Conservation (phyloP, 2,797 vertebrate genomes). For the Sebastes cheni region DNA sequence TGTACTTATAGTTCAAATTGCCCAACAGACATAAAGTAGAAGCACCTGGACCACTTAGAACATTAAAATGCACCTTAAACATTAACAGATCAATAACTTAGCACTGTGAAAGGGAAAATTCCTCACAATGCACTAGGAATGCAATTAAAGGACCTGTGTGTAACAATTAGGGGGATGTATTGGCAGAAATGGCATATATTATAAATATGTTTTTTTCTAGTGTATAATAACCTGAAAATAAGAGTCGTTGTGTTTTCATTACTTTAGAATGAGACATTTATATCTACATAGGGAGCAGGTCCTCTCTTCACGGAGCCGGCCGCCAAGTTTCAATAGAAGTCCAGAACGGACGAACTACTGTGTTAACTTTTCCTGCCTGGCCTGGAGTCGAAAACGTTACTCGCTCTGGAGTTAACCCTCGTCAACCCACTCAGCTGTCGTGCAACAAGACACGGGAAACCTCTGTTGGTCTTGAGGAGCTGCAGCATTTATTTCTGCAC, state of each 20-base stretch:
- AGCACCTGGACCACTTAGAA: neutral
- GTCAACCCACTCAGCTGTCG: accelerated
- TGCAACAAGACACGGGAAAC: neutral
- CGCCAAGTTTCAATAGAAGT: accelerated
- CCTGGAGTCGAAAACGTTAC: no score
- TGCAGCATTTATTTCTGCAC: neutral
- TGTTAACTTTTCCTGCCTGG: no score
- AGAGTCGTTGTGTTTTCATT: accelerated
- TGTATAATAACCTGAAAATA: no score
- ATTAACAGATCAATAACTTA: neutral
- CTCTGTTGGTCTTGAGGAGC: neutral
- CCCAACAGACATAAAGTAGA: neutral
- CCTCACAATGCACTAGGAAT: neutral
- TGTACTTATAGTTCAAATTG: neutral
- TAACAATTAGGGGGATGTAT: no score
- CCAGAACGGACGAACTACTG: no score
- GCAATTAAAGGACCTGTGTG: neutral
- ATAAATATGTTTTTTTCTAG: accelerated
- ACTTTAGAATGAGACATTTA: no score
- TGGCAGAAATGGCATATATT: no score
- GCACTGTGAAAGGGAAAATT: neutral
- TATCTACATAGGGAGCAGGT: no score
- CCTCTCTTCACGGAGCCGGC: no score
- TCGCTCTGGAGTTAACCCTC: no score
- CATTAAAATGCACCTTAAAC: neutral